Percentiles rank a stretch among this genome's conserved stretches.
These are phyloP conservation scores for Tupaia chinensis DNA, from an alignment of 2,113 vertebrate species.

Conservation along the genomic window DNA sequence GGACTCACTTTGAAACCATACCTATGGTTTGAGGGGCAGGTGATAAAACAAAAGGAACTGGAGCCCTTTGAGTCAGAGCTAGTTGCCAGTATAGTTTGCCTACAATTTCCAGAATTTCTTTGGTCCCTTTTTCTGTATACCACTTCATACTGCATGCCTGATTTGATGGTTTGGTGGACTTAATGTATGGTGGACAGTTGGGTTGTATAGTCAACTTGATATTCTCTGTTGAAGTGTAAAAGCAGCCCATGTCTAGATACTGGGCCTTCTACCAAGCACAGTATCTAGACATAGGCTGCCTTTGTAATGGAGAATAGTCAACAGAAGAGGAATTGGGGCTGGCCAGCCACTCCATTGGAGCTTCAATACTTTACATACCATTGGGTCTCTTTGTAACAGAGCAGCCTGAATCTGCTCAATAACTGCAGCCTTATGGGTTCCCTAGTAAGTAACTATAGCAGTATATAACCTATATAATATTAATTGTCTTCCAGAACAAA, in stretches of 20 bases:
- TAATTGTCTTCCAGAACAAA: not conserved
- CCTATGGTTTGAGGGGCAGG: not conserved
- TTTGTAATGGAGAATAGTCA: not conserved
- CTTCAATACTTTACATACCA: not conserved
- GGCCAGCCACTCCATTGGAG: not conserved
- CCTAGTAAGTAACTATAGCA: not conserved
- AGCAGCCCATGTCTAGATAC: too few species aligned
- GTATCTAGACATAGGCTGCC: not conserved
- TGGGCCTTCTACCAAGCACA: not conserved
- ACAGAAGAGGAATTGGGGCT: not conserved
- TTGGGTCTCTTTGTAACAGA: not conserved
- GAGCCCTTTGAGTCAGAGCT: not conserved
- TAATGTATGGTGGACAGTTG: not conserved
- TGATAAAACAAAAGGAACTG: not conserved
- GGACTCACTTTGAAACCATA: not conserved
- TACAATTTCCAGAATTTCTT: not conserved
- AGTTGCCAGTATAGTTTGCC: not conserved
- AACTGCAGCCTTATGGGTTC: not conserved
- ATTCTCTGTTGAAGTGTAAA: not conserved
- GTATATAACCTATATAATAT: not conserved
- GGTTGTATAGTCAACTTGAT: not conserved
- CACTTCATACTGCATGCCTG: not conserved
- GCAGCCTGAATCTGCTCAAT: not conserved
- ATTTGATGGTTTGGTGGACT: not conserved
- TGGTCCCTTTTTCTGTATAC: not conserved